Base-by-base conservation (phyloP, 2,113 vertebrate species). In the Pristiophorus japonicus region DNA sequence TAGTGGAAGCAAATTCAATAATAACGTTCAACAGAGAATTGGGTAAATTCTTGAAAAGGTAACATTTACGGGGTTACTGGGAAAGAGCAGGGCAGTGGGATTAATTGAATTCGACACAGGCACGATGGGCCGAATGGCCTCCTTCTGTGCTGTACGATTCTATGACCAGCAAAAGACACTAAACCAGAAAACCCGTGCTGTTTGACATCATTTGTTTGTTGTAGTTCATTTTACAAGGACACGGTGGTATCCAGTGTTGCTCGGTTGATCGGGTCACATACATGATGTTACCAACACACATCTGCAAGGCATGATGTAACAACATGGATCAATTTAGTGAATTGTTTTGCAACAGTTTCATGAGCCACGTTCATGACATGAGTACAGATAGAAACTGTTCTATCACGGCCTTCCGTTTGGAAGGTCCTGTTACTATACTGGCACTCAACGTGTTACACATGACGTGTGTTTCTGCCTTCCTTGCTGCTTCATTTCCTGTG, bases 381-480 rank as follows among this genome's bases (percentile, higher is more conserved):
- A 90, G 51, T 55, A 90, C 87, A 92, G 59, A n/a, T 92, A 91
- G 34, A 92, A 92, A 92, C 88, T 38, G 88, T 92, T 92, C 51
- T 59, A 92, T 63, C 55, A 92, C 59, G 51, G 88, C 59, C 88
- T 92, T 65, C 59, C 88, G 59, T 92, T 92, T 63, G 88, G 88
- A 92, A 92, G 88, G 88, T 92, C 88, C 65, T 94, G 93, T 67
- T 42, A 70, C 38, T 73, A 30, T 22, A 94, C 24, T 94, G 65
- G 45, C 66, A 94, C 93, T 51, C 88, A 47, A 70, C 22, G 65
- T 94, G 65, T 94, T 67, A 94, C 88, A 92, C 88, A 92, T 92
- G 88, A 38, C 38, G 93, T 94, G 63, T 70, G 66, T 73, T 70
- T 70, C 42, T 94, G 93, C 66, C 24, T 94, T 34, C 65, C 93